Evolutionary conservation across 2,888 invertebrate species (phyloP).

Genomic region (Cacoxenus indagator): DNA sequence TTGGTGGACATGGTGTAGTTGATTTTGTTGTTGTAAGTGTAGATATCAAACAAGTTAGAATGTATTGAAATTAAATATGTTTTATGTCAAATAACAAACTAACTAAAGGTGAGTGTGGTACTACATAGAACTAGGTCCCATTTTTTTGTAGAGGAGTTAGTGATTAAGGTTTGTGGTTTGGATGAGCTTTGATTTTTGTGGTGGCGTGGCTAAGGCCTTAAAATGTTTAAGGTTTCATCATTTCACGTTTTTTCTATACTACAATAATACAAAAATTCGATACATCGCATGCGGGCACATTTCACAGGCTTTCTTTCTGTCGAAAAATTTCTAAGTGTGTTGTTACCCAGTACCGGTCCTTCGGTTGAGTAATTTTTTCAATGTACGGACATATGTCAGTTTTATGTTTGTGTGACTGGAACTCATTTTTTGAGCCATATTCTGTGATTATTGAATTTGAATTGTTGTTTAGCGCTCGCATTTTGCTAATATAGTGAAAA

Average conservation of each 20-base stretch:
- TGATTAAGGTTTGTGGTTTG: neutral
- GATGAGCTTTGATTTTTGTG: neutral
- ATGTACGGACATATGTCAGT: neutral
- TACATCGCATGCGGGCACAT: neutral
- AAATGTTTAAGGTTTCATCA: no score
- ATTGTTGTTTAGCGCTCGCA: conserved; percentile 14
- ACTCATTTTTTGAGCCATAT: conserved; percentile 54
- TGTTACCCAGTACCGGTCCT: neutral
- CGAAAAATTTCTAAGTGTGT: neutral
- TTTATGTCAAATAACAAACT: neutral
- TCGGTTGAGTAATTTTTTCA: neutral
- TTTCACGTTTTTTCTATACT: no score
- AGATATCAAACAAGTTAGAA: conserved; percentile 32
- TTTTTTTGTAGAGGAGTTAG: neutral
- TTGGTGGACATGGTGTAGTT: conserved; percentile 22
- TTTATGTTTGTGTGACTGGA: conserved; percentile 37
- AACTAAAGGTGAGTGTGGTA: neutral
- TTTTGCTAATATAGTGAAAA: conserved; percentile 19
- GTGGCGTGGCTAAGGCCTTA: no score
- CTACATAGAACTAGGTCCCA: neutral
- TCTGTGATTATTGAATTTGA: conserved; percentile 34
- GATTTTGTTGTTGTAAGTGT: conserved; percentile 25
- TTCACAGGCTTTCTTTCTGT: neutral
- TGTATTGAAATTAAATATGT: conserved; percentile 19
- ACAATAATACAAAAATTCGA: no score